Evolutionary conservation across 2,888 invertebrate species (phyloP).

Genomic region (Drosophila paramelanica): DNA sequence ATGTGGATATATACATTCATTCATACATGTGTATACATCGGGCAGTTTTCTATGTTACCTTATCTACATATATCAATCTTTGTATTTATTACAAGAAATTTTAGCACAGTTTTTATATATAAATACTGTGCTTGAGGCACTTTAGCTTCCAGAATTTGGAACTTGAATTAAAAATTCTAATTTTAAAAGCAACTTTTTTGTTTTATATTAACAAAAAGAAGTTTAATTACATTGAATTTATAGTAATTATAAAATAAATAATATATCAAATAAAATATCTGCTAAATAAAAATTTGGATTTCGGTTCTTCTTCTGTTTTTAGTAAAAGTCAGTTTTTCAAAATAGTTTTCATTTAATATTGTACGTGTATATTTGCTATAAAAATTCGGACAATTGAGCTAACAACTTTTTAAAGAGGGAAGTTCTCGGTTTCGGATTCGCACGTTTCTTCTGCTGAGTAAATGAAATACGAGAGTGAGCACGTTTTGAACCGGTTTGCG

Average conservation of each 20-base stretch:
- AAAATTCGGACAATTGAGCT: conserved; percentile 56
- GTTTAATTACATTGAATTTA: no score
- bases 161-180: no score
- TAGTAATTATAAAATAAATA: no score
- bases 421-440: conserved; percentile 12
- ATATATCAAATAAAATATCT: no score
- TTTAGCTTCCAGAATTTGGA: no score
- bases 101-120: no score
- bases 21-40: not conserved
- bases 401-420: conserved; percentile 29
- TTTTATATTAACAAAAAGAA: not conserved
- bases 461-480: conserved; percentile 46
- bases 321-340: not conserved
- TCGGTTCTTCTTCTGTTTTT: not conserved
- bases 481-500: conserved; percentile 68
- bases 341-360: conserved; percentile 25
- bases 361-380: conserved; percentile 52
- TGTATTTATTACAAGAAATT: no score
- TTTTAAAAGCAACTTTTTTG: not conserved
- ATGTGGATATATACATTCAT: no score
- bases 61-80: not conserved
- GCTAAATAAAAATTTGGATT: no score
- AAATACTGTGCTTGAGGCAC: no score
- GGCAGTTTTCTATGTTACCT: not conserved
- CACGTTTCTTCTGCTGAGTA: conserved; percentile 24